Percentiles rank a stretch among this genome's conserved stretches.
Conservation (phyloP, 2,113 vertebrate species). For the Anthoscopus minutus region DNA sequence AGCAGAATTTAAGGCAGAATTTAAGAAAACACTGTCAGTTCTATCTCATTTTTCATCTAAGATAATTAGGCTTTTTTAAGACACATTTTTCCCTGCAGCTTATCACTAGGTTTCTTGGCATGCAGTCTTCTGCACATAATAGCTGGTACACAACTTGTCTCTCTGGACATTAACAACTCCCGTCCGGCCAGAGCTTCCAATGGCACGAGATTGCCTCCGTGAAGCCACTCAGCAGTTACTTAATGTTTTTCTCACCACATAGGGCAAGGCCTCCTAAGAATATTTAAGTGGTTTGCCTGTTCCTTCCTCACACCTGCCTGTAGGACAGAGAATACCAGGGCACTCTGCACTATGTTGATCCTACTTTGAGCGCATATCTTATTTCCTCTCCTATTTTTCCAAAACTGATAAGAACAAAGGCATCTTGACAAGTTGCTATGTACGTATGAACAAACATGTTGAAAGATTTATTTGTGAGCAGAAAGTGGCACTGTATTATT, state of each 20-base stretch:
- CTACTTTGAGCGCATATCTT: background rate
- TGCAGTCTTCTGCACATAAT: background rate
- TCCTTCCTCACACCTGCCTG: constrained; percentile 38
- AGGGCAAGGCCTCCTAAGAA: background rate
- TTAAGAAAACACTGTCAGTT: constrained; percentile 16
- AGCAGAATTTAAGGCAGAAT: background rate
- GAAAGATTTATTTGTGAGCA: background rate
- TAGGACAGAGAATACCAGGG: background rate
- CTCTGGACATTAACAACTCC: background rate
- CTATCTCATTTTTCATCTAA: constrained; percentile 30
- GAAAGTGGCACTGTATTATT: background rate
- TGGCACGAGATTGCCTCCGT: background rate
- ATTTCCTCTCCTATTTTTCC: constrained; percentile 25
- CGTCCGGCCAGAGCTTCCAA: background rate
- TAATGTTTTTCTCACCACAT: background rate
- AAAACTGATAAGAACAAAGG: constrained; percentile 6
- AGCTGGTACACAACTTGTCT: background rate
- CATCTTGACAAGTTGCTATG: background rate
- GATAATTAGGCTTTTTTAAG: constrained; percentile 38
- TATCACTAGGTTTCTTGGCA: constrained; percentile 19
- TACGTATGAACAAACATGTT: background rate
- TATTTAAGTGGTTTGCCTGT: background rate
- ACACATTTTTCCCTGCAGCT: constrained; percentile 29
- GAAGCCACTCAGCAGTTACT: background rate
- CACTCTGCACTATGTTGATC: background rate